Percentiles rank a stretch among this genome's conserved stretches.
These are phyloP conservation scores for Digitonthophagus gazella DNA, from an alignment of 2,888 invertebrate species.

Conservation along the genomic window DNA sequence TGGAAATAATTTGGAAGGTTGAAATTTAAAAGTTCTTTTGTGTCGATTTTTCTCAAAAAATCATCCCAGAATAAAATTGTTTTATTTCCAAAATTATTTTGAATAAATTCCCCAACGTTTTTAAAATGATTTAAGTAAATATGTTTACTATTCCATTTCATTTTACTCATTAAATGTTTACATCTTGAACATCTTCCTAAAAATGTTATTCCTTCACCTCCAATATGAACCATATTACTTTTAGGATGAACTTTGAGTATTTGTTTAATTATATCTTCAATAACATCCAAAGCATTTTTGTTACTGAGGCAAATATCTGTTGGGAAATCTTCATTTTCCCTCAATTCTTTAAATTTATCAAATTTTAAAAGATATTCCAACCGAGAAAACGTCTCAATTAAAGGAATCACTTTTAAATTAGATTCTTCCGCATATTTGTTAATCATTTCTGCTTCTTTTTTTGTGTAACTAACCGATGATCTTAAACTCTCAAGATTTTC, in stretches of 20 bases:
- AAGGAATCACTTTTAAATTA: conserved; percentile 69
- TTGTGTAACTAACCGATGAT: conserved; percentile 64
- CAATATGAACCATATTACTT: conserved; percentile 63
- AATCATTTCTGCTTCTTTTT: conserved; percentile 55
- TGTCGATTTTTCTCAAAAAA: conserved; percentile 63
- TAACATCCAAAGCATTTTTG: no score
- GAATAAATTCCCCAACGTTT: conserved; percentile 54
- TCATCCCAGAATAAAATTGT: conserved; percentile 80
- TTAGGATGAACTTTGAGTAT: conserved; percentile 59
- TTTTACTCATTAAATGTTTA: conserved; percentile 41
- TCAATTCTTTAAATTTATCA: conserved; percentile 61
- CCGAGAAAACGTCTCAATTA: conserved; percentile 86
- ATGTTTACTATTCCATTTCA: not conserved
- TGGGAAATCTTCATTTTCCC: conserved; percentile 63
- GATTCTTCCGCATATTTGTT: conserved; percentile 55
- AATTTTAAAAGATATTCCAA: conserved; percentile 78
- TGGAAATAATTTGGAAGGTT: conserved; percentile 56
- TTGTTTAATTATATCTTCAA: conserved; percentile 72
- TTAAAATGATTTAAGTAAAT: conserved; percentile 58
- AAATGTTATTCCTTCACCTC: conserved; percentile 80
- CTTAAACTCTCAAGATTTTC: conserved; percentile 57
- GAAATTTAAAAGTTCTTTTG: conserved; percentile 51
- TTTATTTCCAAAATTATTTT: conserved; percentile 53
- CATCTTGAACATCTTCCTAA: conserved; percentile 65
- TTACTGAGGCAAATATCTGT: conserved; percentile 72